Evolutionary conservation across 2,888 invertebrate species (phyloP).

Genomic region (Cephus nigrinus): DNA sequence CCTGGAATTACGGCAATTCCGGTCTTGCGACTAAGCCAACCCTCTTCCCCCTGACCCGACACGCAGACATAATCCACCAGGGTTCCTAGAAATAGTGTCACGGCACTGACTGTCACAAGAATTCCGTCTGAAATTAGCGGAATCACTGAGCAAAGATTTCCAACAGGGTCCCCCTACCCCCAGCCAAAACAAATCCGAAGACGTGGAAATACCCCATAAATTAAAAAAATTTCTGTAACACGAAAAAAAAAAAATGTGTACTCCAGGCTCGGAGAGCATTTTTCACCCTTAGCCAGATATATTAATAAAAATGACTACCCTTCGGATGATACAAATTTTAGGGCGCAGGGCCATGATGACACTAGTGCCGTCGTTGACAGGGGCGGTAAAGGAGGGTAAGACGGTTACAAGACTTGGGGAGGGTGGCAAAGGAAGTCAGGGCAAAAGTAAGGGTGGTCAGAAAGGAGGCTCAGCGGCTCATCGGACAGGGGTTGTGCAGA

Average conservation of each 20-base stretch:
- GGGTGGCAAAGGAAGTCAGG: slow-evolving; percentile 18
- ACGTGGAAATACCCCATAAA: background rate
- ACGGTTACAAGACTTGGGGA: background rate
- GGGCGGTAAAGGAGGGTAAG: background rate
- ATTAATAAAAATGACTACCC: background rate
- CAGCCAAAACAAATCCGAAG: background rate
- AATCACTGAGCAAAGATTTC: background rate
- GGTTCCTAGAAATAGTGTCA: background rate
- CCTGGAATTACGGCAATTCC: slow-evolving; percentile 1
- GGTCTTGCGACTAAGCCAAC: background rate
- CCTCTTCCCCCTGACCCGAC: background rate
- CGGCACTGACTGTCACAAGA: slow-evolving; percentile 3
- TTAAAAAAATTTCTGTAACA: background rate
- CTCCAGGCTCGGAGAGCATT: background rate
- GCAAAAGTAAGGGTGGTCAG: slow-evolving; percentile 9
- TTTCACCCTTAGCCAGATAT: background rate
- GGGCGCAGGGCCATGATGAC: background rate
- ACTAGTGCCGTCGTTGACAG: background rate
- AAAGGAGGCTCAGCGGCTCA: slow-evolving; percentile 9
- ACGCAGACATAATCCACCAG: background rate
- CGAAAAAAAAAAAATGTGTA: background rate
- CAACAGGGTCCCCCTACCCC: background rate
- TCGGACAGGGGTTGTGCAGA: slow-evolving; percentile 11
- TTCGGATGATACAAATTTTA: background rate
- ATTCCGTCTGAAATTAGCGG: background rate